Base-by-base conservation (phyloP, 2,797 vertebrate species). In the Cercopithecus mitis region DNA sequence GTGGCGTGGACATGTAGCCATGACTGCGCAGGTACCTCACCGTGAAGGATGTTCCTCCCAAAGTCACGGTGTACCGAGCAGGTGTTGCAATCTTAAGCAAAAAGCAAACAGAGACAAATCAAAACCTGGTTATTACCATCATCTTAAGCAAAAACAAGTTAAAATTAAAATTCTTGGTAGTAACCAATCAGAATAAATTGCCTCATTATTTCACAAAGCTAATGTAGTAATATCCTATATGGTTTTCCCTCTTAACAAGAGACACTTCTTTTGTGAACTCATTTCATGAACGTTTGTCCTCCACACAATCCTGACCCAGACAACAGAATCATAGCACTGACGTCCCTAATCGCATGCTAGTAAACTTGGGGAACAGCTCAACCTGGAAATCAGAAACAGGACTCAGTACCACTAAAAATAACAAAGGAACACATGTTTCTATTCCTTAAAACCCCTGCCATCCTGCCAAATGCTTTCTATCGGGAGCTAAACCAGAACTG, bases 21-120 rank as follows among this genome's bases (percentile, higher is more conserved):
- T 98, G 99, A 95, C 99, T 99, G 41, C 99, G 99, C 6, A 99
- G 99, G 84, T 99, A 99, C 97, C 99, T 99, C 81, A 99, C 99
- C 2, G 99, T 99, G 50, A 99, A 96, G 0, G 99, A 99, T 0
- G 99, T 99, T 97, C 99, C 99, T n/a, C 99, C 99, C 97, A 99
- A 98, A 41, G 99, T 99, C 98, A 99, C 99, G 0, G 99, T 99
- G 64, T 99, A 99, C 86, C 99, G 98, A 41, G 99, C 99, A 87
- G 99, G 99, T 2, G 99, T 99, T 94, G 99, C 99, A 92, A 99
- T 99, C 99, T 99, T 98, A 81, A 95, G 96, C 86, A 93, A 98
- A 77, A 93, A 93, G 39, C 87, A 97, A 94, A 97, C 41, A 82
- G 90, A 79, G 92, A 73, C 22, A 67, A 67, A 89, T 92, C 36